Evolutionary conservation across 2,888 invertebrate genomes (phyloP), one percentile per base, ranked within the genome.

Genomic region (Temnothorax ravouxi): DNA sequence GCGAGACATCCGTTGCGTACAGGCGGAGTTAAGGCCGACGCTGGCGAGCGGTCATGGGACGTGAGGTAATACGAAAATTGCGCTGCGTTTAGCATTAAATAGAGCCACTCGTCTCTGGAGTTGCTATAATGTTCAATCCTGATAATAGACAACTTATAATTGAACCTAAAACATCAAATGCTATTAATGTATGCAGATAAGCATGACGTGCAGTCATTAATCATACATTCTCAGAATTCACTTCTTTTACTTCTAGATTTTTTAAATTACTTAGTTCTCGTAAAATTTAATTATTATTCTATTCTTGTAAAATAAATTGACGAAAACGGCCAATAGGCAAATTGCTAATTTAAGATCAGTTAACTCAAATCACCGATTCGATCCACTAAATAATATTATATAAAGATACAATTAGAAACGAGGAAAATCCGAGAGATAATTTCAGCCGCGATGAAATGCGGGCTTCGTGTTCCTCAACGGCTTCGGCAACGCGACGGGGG

Each of bases 1-100:
- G 69, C 82, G 84, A 79, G 86, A 88, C 91, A 89, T 87, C 88
- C 91, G 91, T 90, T 88, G 84, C 83, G 84, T 50, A 71, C 54
- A 29, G 47, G 44, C 41, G 21, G 41, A 62, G 79, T 72, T 59
- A 59, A 80, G 72, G 79, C 38, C 71, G 47, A 77, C 3, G 44
- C 77, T 47, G 21, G 21, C 66, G 69, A 29, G 11, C 79, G 72
- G 61, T 56, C 74, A 38, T 41, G 44, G 18, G 82, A 56, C 47
- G 62, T n/a, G 61, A 13, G 50, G 18, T 47, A 41, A 38, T n/a
- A 25, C 50, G 67, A 74, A 50, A 67, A 74, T 83, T 76, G 62
- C 18, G 25, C 52, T 11, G 29, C 29, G 62, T 47, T 64, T 52
- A 59, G 71, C 47, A 71, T n/a, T 71, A 72, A 72, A 59, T 44